phyloP scores from a whole-genome alignment of 2,888 invertebrate genomes.

The Mylabris sibirica region DNA sequence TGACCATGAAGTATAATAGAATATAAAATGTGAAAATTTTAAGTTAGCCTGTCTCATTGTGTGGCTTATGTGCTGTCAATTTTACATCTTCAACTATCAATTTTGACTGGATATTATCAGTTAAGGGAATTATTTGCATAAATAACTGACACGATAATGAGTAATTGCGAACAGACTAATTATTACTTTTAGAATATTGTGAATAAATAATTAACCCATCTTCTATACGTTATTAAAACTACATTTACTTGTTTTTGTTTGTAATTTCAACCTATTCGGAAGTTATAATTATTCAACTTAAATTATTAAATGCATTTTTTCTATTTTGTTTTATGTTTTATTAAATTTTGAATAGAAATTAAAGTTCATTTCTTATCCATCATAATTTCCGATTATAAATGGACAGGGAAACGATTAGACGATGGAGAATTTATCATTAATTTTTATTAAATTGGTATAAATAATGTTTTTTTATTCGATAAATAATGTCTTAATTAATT shows the following conservation, averaged over 20 bases:
- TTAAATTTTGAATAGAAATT: not conserved
- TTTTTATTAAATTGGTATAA: not conserved
- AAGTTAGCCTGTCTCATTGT: not conserved
- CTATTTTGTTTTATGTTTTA: not conserved
- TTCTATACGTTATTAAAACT: not conserved
- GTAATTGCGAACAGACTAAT: not conserved
- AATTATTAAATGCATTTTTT: not conserved
- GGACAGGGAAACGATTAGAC: not conserved
- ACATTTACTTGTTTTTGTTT: not conserved
- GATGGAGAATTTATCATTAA: not conserved
- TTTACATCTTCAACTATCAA: not conserved
- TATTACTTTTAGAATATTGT: not conserved
- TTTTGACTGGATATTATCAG: not conserved
- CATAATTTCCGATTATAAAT: slow-evolving; percentile 3
- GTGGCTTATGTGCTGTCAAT: not conserved
- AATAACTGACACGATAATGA: not conserved
- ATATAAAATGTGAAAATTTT: no score
- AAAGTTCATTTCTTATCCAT: not conserved
- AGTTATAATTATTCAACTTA: not conserved
- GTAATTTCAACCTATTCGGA: not conserved
- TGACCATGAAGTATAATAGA: no score
- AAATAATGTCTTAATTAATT: not conserved
- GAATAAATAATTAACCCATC: not conserved
- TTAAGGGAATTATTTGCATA: not conserved
- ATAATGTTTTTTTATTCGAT: not conserved